phyloP scores from a whole-genome alignment of 2,113 vertebrate genomes.

The Neodontobutis hainanensis region DNA sequence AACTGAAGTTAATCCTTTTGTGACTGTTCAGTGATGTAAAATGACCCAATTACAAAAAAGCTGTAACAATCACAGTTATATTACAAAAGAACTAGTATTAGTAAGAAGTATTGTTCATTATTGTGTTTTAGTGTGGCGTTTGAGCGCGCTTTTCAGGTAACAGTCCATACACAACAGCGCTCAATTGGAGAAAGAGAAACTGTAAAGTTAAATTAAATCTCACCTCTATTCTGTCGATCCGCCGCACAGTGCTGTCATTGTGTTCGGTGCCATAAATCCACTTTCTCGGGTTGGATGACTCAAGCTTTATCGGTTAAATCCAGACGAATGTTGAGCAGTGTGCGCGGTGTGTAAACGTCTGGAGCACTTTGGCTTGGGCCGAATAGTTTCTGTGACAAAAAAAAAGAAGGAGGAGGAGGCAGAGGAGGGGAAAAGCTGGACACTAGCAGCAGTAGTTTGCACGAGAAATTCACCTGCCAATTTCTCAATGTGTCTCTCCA shows the following conservation, averaged over 20 bases:
- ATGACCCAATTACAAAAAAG: slow-evolving; percentile 50
- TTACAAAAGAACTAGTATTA: background rate
- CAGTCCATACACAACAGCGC: background rate
- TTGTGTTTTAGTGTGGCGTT: background rate
- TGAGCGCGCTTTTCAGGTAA: background rate
- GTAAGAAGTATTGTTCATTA: background rate
- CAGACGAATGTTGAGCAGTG: slow-evolving; percentile 1
- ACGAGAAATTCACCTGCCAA: slow-evolving; percentile 1
- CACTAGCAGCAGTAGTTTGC: background rate
- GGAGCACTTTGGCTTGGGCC: slow-evolving; percentile 14
- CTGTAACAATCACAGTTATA: slow-evolving; percentile 6
- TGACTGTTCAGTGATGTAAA: slow-evolving; percentile 49
- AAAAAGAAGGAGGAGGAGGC: slow-evolving; percentile 4
- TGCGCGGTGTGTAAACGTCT: slow-evolving; percentile 23
- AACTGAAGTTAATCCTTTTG: slow-evolving; percentile 36
- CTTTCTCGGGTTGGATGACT: background rate
- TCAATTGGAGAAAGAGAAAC: background rate
- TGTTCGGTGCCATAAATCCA: slow-evolving; percentile 3
- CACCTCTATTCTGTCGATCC: slow-evolving; percentile 49
- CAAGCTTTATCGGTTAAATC: background rate
- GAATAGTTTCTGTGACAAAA: slow-evolving; percentile 23
- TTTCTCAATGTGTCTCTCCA: too few species aligned
- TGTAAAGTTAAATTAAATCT: slow-evolving; percentile 18
- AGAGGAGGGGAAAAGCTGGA: background rate
- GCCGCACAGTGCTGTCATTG: slow-evolving; percentile 24